phyloP scores from a whole-genome alignment of 2,797 vertebrate species.

The Pseudocheirus occidentalis region DNA sequence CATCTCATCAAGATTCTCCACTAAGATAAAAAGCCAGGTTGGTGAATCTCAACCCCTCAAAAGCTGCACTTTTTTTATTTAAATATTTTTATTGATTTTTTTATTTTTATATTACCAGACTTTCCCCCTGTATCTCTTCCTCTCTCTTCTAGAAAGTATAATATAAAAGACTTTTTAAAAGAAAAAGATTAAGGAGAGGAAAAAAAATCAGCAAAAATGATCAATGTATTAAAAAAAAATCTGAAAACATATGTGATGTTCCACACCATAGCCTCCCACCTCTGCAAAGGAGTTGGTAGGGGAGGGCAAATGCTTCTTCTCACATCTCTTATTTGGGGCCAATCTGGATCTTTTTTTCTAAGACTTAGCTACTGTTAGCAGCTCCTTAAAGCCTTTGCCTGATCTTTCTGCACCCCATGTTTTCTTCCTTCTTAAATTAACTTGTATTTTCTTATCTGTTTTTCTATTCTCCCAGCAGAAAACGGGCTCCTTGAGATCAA shows the following conservation, averaged over 20 bases:
- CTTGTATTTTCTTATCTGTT: not conserved
- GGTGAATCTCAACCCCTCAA: not conserved
- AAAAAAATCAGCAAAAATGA: not conserved
- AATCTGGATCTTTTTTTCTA: not conserved
- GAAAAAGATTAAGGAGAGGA: not conserved
- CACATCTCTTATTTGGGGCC: not conserved
- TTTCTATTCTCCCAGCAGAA: not conserved
- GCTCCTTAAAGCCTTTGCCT: not conserved
- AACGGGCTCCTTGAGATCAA: not conserved
- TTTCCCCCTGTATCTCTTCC: not conserved
- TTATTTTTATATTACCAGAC: not conserved
- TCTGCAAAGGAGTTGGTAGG: not conserved
- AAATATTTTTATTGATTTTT: not conserved
- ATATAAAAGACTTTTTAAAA: not conserved
- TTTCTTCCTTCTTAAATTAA: not conserved
- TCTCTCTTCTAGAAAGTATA: not conserved
- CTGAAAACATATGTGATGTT: not conserved
- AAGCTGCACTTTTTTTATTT: not conserved
- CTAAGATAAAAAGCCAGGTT: not conserved
- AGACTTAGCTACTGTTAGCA: not conserved
- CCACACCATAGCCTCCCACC: not conserved
- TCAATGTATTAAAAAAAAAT: not conserved
- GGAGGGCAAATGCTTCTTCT: not conserved
- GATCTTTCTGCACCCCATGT: not conserved
- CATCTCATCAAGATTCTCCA: not conserved